These are phyloP conservation scores for Hyalella azteca DNA, from an alignment of 2,888 invertebrate species.

Conservation along the genomic window DNA sequence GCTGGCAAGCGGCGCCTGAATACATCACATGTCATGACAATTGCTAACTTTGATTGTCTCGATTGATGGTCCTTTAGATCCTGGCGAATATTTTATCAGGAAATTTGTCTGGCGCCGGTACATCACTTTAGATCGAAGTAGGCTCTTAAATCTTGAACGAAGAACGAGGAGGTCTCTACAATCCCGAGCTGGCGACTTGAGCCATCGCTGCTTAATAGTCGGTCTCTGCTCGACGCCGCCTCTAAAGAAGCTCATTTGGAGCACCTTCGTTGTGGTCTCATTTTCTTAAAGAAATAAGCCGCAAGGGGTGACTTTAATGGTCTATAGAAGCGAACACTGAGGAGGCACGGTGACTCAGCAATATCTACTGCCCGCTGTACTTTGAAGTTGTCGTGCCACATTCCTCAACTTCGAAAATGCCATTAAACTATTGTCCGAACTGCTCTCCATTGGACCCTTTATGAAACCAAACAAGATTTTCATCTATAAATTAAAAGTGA, in stretches of 20 bases:
- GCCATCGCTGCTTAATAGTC: conserved; percentile 3
- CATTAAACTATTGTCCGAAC: conserved; percentile 9
- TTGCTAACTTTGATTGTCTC: conserved; percentile 2
- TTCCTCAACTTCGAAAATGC: conserved; percentile 33
- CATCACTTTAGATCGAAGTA: not conserved
- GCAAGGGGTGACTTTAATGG: conserved; percentile 28
- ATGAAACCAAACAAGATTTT: not conserved
- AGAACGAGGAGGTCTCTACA: not conserved
- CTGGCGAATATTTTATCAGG: not conserved
- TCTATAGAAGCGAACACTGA: conserved; percentile 14
- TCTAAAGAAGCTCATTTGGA: conserved; percentile 30
- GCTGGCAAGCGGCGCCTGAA: too few species aligned
- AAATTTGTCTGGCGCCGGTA: not conserved
- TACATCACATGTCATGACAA: too few species aligned
- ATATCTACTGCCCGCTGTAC: conserved; percentile 1
- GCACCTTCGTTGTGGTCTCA: conserved; percentile 31
- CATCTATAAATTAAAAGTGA: too few species aligned
- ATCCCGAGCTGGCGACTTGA: too few species aligned
- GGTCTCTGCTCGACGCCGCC: conserved; percentile 23
- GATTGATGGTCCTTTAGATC: not conserved
- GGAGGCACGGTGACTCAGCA: conserved; percentile 17
- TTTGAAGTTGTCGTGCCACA: conserved; percentile 28
- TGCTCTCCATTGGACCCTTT: conserved; percentile 17
- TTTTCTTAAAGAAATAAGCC: conserved; percentile 36
- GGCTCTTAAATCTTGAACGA: not conserved